Base-by-base conservation (phyloP, 2,113 vertebrate species). In the Pangasianodon hypophthalmus region DNA sequence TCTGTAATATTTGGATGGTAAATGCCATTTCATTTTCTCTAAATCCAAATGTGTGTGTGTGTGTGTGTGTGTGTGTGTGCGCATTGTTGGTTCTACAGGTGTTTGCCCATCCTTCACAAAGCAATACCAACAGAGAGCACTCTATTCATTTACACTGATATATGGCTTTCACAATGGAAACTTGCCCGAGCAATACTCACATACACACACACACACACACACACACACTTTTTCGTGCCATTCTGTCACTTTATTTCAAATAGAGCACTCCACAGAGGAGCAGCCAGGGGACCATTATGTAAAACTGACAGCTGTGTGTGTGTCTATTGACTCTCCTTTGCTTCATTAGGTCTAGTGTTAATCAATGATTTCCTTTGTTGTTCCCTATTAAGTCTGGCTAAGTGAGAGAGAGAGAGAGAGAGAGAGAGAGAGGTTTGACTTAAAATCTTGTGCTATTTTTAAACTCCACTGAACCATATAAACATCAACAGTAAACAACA, bases 291-390 rank as follows among this genome's bases (percentile, higher is more conserved):
- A 64, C 58, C 60, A 50, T 67, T 82, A 84, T 71, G 67, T 89
- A 84, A 48, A 84, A 69, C 46, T 58, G 88, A 84, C 64, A 75
- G 64, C 82, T 83, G 87, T 77, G 83, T 77, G 67, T 87, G 60
- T 91, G 56, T 89, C 58, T 82, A 88, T 87, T 50, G 85, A 88
- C 64, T 88, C 75, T 50, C 84, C 58, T 88, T 60, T 88, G 85
- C 89, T 88, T 91, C 91, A 91, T 91, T 91, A 91, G 89, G 85
- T 80, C 62, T 86, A 88, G 89, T 79, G 91, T 88, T 91, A 90
- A 90, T 90, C 91, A 90, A 90, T 92, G 86, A 85, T 69, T 58
- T 89, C 77, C 86, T 88, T 90, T 91, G 88, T 91, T 91, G 87
- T 87, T 85, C 77, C 82, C 85, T 73, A 86, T 90, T 88, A 88